A percentile compares a stretch with the other conserved stretches of the same genome.
These are phyloP conservation scores for Fukomys damarensis DNA, from an alignment of 2,113 vertebrate genomes.

Conservation along the genomic window DNA sequence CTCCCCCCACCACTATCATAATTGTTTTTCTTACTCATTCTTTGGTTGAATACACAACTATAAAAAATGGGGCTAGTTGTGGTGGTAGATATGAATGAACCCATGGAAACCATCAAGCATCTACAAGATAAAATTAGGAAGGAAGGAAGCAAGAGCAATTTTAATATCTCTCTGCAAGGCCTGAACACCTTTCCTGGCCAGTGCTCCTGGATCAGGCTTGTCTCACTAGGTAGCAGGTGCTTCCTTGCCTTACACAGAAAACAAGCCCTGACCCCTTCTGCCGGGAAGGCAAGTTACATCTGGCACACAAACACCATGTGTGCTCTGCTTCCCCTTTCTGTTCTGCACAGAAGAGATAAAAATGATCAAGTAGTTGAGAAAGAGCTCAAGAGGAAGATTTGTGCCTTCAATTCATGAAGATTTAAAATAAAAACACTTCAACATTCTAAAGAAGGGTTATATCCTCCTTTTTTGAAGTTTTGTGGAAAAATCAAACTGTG, in stretches of 20 bases:
- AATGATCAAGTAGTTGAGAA: conserved; percentile 27
- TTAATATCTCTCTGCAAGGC: conserved; percentile 43
- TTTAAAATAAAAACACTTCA: conserved; percentile 49
- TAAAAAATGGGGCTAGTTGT: conserved; percentile 6
- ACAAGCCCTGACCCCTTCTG: neutral
- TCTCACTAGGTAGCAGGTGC: conserved; percentile 51
- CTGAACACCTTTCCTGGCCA: conserved; percentile 31
- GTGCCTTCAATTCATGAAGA: conserved; percentile 16
- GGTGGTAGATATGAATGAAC: conserved; percentile 61
- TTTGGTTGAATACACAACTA: conserved; percentile 68
- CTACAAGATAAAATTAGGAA: conserved; percentile 59
- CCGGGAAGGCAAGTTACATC: neutral
- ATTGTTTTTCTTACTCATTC: conserved; percentile 77
- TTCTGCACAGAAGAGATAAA: conserved; percentile 23
- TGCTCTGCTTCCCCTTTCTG: neutral
- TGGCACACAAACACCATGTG: neutral
- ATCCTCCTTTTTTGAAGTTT: conserved; percentile 40
- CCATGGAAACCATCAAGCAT: conserved; percentile 53
- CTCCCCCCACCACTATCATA: neutral
- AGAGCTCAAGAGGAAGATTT: conserved; percentile 3
- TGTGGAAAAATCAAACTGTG: neutral
- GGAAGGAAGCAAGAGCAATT: conserved; percentile 71
- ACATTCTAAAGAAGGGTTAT: conserved; percentile 46
- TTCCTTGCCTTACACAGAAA: conserved; percentile 60
- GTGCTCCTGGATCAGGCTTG: neutral